A percentile compares a stretch with the other conserved stretches of the same genome.
Conservation (phyloP, 2,888 invertebrate genomes). For the Conus canariensis region DNA sequence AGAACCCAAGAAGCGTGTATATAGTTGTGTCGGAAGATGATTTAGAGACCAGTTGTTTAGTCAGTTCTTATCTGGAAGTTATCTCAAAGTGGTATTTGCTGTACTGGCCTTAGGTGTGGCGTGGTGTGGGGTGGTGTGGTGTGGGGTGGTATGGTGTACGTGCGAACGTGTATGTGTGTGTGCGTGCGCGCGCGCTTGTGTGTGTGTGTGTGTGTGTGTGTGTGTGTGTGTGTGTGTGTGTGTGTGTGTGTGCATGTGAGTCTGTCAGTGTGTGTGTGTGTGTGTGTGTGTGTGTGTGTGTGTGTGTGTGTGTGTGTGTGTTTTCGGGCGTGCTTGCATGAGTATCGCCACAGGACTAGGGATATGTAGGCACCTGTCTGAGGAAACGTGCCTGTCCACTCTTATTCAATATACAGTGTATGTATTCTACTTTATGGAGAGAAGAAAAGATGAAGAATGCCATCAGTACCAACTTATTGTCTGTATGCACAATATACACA, state of each 20-base stretch:
- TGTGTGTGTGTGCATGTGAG: constrained; percentile 22
- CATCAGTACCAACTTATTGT: no score
- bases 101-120: no score
- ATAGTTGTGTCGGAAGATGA: no score
- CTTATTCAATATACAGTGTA: no score
- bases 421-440: no score
- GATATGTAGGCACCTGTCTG: background rate
- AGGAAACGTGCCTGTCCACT: background rate
- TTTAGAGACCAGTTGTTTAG: no score
- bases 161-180: background rate
- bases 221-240: constrained; percentile 24
- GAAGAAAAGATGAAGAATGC: no score
- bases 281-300: background rate
- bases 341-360: background rate
- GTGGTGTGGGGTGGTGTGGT: background rate
- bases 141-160: background rate
- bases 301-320: background rate
- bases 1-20: no score
- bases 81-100: no score
- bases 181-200: background rate
- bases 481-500: no score
- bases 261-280: constrained; percentile 23
- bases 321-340: background rate
- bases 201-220: constrained; percentile 27
- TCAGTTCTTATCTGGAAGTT: no score